phyloP scores from a whole-genome alignment of 1,140 invertebrate species.

The Drosophila pectinifera region DNA sequence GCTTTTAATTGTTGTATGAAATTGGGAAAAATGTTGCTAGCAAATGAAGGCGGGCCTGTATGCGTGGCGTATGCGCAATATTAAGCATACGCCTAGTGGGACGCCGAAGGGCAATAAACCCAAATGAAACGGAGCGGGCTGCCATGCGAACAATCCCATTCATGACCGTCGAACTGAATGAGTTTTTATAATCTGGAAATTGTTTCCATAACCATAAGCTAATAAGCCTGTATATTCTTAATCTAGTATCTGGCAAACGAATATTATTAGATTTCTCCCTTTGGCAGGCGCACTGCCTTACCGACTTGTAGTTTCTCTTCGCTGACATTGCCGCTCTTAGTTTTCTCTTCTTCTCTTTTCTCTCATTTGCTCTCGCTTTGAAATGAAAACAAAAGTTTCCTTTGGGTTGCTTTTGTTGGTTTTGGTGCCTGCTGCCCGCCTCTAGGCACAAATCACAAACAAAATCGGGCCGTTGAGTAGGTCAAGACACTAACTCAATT shows the following conservation, averaged over 20 bases:
- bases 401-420: constrained; percentile 5
- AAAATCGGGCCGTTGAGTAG: constrained; percentile 64
- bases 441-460: constrained; percentile 58
- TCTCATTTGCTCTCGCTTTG: constrained; percentile 11
- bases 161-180: neutral
- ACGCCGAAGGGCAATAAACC: constrained; percentile 40
- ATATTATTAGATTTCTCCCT: neutral
- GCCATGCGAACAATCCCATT: neutral
- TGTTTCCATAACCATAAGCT: neutral
- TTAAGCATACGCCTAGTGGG: constrained; percentile 56
- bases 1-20: constrained; percentile 79
- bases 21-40: constrained; percentile 62
- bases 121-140: constrained; percentile 27
- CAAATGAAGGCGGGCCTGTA: constrained; percentile 11
- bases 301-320: constrained; percentile 48
- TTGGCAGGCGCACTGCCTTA: constrained; percentile 54
- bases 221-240: neutral
- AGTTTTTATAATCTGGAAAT: neutral
- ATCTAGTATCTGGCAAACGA: neutral
- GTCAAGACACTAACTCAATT: constrained; percentile 75
- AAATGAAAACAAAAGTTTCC: constrained; percentile 42
- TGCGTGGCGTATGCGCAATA: constrained; percentile 50
- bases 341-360: neutral
- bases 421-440: constrained; percentile 12
- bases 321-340: constrained; percentile 21